These are phyloP conservation scores for Brachymystax lenok DNA, from an alignment of 2,797 vertebrate genomes.

Conservation along the genomic window DNA sequence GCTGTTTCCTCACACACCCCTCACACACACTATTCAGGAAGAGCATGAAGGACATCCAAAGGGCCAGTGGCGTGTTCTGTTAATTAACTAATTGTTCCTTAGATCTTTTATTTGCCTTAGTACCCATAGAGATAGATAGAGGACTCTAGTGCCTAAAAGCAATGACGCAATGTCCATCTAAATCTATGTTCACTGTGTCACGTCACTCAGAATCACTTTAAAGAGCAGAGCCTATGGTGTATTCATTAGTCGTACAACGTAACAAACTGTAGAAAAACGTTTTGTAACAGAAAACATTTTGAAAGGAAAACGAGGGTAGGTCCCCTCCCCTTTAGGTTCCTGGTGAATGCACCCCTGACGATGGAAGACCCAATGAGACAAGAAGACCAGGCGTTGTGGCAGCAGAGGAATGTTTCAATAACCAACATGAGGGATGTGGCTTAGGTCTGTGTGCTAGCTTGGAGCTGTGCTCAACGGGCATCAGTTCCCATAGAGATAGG, in stretches of 20 bases:
- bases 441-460: not conserved
- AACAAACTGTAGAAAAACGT: too few relatives aligned
- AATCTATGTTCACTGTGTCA: not conserved
- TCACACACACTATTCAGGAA: not conserved
- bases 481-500: not conserved
- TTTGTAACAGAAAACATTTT: not conserved
- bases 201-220: not conserved
- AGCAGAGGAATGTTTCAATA: not conserved
- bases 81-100: not conserved
- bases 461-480: not conserved
- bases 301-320: not conserved
- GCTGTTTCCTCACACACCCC: slow-evolving; percentile 46
- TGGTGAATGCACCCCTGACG: not conserved
- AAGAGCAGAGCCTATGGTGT: not conserved
- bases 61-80: not conserved
- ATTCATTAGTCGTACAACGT: not conserved
- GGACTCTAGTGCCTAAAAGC: not conserved
- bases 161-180: not conserved
- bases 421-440: not conserved
- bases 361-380: not conserved
- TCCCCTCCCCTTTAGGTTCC: not conserved
- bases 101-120: not conserved
- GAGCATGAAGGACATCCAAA: not conserved
- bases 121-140: not conserved
- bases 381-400: not conserved